Base-by-base conservation (phyloP, 2,797 vertebrate genomes). In the Chromobotia macracanthus region DNA sequence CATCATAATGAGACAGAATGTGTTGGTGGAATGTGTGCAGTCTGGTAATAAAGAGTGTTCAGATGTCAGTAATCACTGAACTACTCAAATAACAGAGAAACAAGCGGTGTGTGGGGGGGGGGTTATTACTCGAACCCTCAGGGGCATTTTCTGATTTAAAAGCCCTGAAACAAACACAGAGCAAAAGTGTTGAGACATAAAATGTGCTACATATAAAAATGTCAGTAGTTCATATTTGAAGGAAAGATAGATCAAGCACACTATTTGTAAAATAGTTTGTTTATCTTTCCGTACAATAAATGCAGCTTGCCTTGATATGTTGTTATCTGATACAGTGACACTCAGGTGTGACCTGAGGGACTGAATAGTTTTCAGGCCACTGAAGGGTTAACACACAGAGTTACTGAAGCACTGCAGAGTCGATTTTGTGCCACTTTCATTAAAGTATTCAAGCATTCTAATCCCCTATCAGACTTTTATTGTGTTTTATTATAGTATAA, bases 11-110 rank as follows among this genome's bases (percentile, higher is more conserved):
- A 60, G 55, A 60, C 48, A 51, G 67, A 51, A 19, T 69, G 51
- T 71, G 69, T 35, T 56, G 1, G 1, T 56, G 51, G 69, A 71
- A 55, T 55, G 50, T 71, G 48, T 51, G 46, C 23, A 69, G 19
- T 50, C 68, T 19, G 50, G 3, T 10, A 10, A 25, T 28, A 51
- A 51, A 68, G 21, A 68, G 46, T 10, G 66, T 25, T 18, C 7
- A 46, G 44, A 23, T 68, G 65, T 18, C 16, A n/a, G 46, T 48
- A 6, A 51, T 69, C 31, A 28, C 15, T 44, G 21, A 35, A 65
- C 38, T 21, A 12, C n/a, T 65, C 35, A 1, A 18, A 65, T 65
- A 25, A 64, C 64, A 46, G 19, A 28, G 65, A 25, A 16, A 68
- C 64, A 1, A 21, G 41, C 46, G 64, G 16, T 9, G 3, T 15